phyloP scores from a whole-genome alignment of 2,113 vertebrate genomes.

The Solea solea region DNA sequence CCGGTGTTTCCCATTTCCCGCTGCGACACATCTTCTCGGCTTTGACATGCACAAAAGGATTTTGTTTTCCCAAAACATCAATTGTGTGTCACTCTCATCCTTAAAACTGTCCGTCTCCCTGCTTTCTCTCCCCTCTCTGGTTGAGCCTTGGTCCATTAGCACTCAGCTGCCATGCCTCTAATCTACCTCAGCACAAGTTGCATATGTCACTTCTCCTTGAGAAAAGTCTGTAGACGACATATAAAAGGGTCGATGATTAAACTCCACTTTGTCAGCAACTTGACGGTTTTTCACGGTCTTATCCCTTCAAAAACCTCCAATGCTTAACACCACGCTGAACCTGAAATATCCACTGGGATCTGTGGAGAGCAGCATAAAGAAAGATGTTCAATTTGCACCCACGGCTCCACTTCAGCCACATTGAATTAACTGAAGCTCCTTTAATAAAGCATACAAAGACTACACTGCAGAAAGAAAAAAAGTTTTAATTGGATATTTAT shows the following conservation, averaged over 20 bases:
- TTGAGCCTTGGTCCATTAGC: conserved; percentile 36
- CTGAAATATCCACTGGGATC: not conserved
- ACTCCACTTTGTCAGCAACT: conserved; percentile 2
- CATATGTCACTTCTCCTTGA: conserved; percentile 18
- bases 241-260: conserved; percentile 11
- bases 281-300: conserved; percentile 3
- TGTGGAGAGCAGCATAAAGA: not conserved
- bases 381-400: conserved; percentile 19
- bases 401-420: conserved; percentile 6
- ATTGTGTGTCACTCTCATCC: conserved; percentile 26
- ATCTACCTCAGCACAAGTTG: conserved; percentile 39
- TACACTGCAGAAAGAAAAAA: not conserved
- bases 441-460: conserved; percentile 27
- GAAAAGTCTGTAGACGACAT: conserved; percentile 9
- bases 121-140: not conserved
- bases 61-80: not conserved
- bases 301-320: not conserved
- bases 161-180: conserved; percentile 22
- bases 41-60: conserved; percentile 38
- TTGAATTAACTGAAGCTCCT: conserved; percentile 21
- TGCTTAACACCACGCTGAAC: not conserved
- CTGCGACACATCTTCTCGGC: not conserved
- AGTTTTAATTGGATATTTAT: conserved; percentile 64
- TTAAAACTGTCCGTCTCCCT: conserved; percentile 26
- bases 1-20: not conserved